Percentiles rank a stretch among this genome's conserved stretches.
phyloP scores from a whole-genome alignment of 2,797 vertebrate genomes.

The Coregonus suidteri region DNA sequence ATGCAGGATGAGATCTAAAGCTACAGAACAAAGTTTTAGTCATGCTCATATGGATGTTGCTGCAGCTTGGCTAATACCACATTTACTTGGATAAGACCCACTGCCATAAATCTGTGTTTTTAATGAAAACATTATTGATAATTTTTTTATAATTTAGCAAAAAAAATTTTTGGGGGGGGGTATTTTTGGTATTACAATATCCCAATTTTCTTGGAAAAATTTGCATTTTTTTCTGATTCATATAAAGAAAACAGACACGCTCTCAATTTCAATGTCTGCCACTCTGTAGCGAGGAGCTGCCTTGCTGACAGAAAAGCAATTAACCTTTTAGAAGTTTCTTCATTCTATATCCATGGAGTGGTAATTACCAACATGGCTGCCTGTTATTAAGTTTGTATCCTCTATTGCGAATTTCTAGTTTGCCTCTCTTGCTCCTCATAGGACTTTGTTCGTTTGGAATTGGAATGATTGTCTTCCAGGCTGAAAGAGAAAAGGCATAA shows the following conservation, averaged over 20 bases:
- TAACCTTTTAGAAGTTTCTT: slow-evolving; percentile 9
- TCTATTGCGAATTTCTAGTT: background rate
- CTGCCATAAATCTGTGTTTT: background rate
- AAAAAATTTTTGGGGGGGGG: too few relatives aligned
- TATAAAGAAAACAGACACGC: background rate
- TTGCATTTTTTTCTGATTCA: background rate
- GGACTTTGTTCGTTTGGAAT: background rate
- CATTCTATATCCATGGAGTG: background rate
- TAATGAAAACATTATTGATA: background rate
- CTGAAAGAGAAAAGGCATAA: background rate
- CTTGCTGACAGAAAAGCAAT: slow-evolving; percentile 9
- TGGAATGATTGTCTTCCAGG: slow-evolving; percentile 5
- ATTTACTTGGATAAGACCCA: background rate
- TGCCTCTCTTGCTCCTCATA: background rate
- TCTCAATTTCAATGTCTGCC: slow-evolving; percentile 1
- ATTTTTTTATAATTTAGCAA: background rate
- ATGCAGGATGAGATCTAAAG: slow-evolving; percentile 39
- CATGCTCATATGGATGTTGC: slow-evolving; percentile 9
- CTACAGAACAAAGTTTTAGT: slow-evolving; percentile 21
- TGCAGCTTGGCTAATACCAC: background rate
- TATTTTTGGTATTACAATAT: background rate
- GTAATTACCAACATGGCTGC: slow-evolving; percentile 9
- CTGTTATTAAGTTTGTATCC: background rate
- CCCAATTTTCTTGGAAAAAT: background rate
- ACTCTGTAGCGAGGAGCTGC: slow-evolving; percentile 3